Evolutionary conservation across 2,113 vertebrate species (phyloP).

Genomic region (Noctilio leporinus): DNA sequence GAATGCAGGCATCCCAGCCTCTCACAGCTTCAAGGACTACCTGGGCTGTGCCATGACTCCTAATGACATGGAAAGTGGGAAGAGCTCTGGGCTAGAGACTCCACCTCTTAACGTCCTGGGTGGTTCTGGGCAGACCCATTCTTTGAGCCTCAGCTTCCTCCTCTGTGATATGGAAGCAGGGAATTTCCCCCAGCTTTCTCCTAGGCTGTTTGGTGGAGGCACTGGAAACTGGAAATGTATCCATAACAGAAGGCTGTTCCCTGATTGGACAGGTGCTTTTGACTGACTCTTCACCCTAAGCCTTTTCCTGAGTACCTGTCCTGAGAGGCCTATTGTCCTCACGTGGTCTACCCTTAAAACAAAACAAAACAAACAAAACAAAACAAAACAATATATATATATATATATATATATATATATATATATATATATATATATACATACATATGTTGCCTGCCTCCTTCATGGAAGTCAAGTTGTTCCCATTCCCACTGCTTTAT

Average conservation of each 20-base stretch:
- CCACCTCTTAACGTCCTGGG: neutral
- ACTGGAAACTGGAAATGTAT: neutral
- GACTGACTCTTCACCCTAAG: neutral
- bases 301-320: neutral
- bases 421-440: too few species aligned
- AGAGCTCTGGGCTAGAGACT: neutral
- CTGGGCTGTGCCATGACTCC: rapidly evolving
- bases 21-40: neutral
- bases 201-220: neutral
- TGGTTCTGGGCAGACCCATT: neutral
- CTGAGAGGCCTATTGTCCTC: neutral
- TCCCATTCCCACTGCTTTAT: neutral
- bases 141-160: neutral
- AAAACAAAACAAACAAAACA: neutral
- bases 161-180: neutral
- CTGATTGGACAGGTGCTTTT: neutral
- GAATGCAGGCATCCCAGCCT: too few species aligned
- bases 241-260: neutral
- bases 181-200: neutral
- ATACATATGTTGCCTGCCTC: neutral
- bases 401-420: too few species aligned
- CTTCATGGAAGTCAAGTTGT: neutral
- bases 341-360: neutral
- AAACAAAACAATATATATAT: too few species aligned
- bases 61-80: too few species aligned